A percentile compares a stretch with the other conserved stretches of the same genome.
These are phyloP conservation scores for Cyrtonyx montezumae DNA, from an alignment of 2,113 vertebrate species.

Conservation along the genomic window DNA sequence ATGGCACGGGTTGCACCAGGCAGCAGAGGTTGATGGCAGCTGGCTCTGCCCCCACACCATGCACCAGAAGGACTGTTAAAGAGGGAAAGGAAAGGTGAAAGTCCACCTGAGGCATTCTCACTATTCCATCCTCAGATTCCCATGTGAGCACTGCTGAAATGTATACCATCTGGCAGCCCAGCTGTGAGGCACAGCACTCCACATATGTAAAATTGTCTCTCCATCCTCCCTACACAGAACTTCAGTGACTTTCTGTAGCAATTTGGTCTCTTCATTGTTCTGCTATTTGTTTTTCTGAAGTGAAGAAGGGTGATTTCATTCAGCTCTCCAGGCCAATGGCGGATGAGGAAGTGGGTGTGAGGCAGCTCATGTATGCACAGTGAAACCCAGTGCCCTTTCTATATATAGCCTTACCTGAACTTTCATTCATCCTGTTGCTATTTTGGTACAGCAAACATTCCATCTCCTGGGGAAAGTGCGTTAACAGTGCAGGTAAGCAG, in stretches of 20 bases:
- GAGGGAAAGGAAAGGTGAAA: not conserved
- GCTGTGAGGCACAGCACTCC: not conserved
- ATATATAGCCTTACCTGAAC: conserved; percentile 76
- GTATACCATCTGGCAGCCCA: not conserved
- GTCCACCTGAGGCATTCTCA: not conserved
- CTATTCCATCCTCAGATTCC: not conserved
- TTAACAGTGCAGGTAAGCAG: conserved; percentile 44
- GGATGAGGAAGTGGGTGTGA: conserved; percentile 71
- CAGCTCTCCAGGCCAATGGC: conserved; percentile 59
- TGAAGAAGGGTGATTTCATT: conserved; percentile 61
- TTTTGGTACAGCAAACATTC: conserved; percentile 68
- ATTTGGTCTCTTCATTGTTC: conserved; percentile 41
- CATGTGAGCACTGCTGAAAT: not conserved
- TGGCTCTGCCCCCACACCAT: not conserved
- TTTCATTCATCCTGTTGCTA: conserved; percentile 75
- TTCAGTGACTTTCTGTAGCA: conserved; percentile 16
- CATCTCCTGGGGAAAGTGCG: conserved; percentile 59
- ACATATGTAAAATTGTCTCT: not conserved
- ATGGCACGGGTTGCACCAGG: not conserved
- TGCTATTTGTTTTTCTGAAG: conserved; percentile 55
- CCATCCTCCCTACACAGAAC: not conserved
- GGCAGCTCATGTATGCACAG: not conserved
- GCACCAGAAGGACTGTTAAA: not conserved
- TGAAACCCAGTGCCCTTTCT: conserved; percentile 46
- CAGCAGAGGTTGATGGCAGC: fast-evolving